Conservation (phyloP, 2,113 vertebrate species). For the Progne subis region DNA sequence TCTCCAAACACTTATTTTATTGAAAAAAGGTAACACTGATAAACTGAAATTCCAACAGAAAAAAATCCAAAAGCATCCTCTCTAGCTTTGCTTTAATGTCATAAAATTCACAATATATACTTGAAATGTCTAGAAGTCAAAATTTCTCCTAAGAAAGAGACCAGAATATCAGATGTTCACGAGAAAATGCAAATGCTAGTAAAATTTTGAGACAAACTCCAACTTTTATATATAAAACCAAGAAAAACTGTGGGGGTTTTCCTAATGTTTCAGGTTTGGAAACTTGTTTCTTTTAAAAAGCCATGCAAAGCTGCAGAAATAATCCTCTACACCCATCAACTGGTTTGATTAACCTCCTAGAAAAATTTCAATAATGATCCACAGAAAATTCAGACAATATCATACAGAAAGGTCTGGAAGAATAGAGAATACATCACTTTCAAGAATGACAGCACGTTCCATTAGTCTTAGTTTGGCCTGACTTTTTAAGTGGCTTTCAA, state of each 20-base stretch:
- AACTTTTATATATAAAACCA: background rate
- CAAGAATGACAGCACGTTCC: conserved; percentile 70
- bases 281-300: background rate
- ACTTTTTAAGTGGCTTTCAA: conserved; percentile 82
- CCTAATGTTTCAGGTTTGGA: background rate
- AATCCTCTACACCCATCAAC: background rate
- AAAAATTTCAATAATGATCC: conserved; percentile 49
- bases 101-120: background rate
- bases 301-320: background rate
- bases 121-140: background rate
- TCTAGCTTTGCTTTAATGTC: background rate
- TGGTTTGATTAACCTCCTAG: conserved; percentile 36
- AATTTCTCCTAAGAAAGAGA: background rate
- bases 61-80: background rate
- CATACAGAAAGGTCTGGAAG: conserved; percentile 24
- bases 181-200: background rate
- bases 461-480: conserved; percentile 77
- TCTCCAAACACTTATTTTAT: conserved; percentile 5
- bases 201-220: background rate
- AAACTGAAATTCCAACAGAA: conserved; percentile 7
- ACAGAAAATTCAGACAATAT: conserved; percentile 55
- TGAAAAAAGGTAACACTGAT: background rate
- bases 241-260: background rate
- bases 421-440: conserved; percentile 54
- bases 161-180: background rate